Conservation (phyloP, 2,797 vertebrate species). For the Moxostoma hubbsi region DNA sequence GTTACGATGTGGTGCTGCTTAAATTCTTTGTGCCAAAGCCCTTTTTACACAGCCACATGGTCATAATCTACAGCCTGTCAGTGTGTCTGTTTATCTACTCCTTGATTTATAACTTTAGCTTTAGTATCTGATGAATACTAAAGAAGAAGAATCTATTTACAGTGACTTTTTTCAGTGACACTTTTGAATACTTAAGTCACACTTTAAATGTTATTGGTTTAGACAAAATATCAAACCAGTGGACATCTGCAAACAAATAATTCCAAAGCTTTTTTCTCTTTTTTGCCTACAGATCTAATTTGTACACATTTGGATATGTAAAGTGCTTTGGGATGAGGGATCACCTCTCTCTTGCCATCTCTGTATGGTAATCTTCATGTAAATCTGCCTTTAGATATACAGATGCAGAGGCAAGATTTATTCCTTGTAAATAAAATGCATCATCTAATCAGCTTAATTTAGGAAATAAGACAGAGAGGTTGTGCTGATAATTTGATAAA, state of each 20-base stretch:
- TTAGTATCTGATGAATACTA: conserved; percentile 34
- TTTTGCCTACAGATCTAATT: neutral
- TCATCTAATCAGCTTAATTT: conserved; percentile 58
- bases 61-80: conserved; percentile 9
- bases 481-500: conserved; percentile 21
- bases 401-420: conserved; percentile 33
- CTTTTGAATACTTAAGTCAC: no score
- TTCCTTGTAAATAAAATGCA: conserved; percentile 35
- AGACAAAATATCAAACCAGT: no score
- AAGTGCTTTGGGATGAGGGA: neutral
- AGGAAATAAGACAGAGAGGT: conserved; percentile 31
- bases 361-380: conserved; percentile 49
- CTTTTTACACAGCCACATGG: neutral
- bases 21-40: neutral
- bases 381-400: conserved; percentile 48
- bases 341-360: neutral
- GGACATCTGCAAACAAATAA: no score
- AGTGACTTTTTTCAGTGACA: conserved; percentile 10
- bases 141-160: conserved; percentile 26
- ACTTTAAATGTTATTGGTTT: no score
- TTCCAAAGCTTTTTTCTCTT: no score
- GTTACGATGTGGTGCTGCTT: conserved; percentile 13
- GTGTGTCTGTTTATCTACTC: conserved; percentile 23
- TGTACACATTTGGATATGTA: neutral
- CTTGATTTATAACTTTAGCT: conserved; percentile 10